Evolutionary conservation across 2,113 vertebrate species (phyloP), one percentile per base, ranked within the genome.

Genomic region (Conger conger): DNA sequence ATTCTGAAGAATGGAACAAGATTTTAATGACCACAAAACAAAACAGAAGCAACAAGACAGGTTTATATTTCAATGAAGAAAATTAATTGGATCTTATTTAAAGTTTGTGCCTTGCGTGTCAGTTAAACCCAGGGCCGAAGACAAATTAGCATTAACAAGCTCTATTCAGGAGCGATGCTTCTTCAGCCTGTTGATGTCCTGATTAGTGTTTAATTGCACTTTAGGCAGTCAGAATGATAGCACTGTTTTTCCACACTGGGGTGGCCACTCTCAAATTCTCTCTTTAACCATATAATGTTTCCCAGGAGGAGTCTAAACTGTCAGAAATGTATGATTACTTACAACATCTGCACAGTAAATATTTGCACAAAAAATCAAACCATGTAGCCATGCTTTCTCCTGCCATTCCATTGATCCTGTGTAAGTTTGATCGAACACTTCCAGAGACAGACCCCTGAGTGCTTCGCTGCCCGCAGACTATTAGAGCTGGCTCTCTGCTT

Each of bases 201-300:
- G 16, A 37, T 78, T 78, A 78, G 27, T 78, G 76, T 36, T 78
- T 78, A 78, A 78, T 38, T 78, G 76, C 37, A 78, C 76, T 78
- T 38, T 37, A 78, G 38, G 20, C 76, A 73, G 27, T 73, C 68
- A 38, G 36, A 78, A 78, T 38, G 20, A 76, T n/a, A 76, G 1
- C 18, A 33, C 27, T 33, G 37, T 13, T 20, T 18, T 18, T 35
- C 13, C 37, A 35, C 76, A 18, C 76, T 30, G 68, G 11, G n/a
- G 27, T 13, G n/a, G 11, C 11, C 68, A n/a, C 27, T 33, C 68
- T 73, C 27, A 73, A 30, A 33, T 33, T 73, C 68, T 73, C n/a
- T 73, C 27, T 30, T 73, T 73, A 30, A 33, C 68, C n/a, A 9
- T 73, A 11, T 73, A 73, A 73, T 73, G n/a, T 33, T 13, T 13